phyloP scores from a whole-genome alignment of 2,797 vertebrate genomes.

The Acrocephalus scirpaceus region DNA sequence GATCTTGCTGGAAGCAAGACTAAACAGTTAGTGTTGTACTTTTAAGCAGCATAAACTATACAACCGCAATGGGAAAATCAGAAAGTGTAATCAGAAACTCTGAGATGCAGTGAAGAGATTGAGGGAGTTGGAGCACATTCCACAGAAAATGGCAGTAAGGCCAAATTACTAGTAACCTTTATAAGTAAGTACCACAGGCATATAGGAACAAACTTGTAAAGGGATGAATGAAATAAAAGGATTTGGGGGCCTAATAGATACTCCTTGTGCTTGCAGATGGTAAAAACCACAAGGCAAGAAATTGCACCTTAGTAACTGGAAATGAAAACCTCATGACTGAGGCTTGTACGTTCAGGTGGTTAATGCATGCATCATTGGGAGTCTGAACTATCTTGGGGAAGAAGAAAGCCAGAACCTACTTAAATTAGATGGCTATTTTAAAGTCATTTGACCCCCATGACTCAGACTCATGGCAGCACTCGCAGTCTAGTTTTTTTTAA shows the following conservation, averaged over 20 bases:
- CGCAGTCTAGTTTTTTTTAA: not conserved
- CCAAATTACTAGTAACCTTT: not conserved
- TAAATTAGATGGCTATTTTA: slow-evolving; percentile 52
- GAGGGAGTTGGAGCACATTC: not conserved
- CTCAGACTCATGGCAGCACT: slow-evolving; percentile 31
- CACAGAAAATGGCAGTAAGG: not conserved
- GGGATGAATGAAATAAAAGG: not conserved
- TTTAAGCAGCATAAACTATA: not conserved
- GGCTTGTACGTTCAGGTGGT: not conserved
- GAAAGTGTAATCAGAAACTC: not conserved
- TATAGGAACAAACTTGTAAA: not conserved
- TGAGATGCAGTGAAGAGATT: not conserved
- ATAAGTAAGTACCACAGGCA: not conserved
- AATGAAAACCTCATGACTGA: not conserved
- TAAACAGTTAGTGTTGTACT: not conserved
- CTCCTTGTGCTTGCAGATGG: not conserved
- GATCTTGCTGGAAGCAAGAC: not conserved
- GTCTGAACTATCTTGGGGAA: not conserved
- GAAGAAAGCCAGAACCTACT: slow-evolving; percentile 6
- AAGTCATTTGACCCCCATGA: slow-evolving; percentile 30
- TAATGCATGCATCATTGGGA: not conserved
- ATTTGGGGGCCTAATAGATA: not conserved
- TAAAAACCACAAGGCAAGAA: not conserved
- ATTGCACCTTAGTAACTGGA: not conserved
- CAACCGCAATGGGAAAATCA: not conserved